A percentile compares a stretch with the other conserved stretches of the same genome.
phyloP scores from a whole-genome alignment of 2,113 vertebrate genomes.

The Seriola rivoliana region DNA sequence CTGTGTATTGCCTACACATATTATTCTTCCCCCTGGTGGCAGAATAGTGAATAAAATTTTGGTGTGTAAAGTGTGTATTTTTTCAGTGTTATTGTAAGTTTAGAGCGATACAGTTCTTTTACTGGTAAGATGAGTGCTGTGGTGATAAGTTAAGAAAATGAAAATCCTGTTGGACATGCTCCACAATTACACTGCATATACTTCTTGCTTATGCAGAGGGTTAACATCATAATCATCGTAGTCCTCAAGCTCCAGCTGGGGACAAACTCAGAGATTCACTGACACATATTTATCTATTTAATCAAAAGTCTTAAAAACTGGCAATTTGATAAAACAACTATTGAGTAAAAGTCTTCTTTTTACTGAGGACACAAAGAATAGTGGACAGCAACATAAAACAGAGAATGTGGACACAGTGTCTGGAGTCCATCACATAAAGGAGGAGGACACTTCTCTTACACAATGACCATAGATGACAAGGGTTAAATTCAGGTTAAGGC shows the following conservation, averaged over 20 bases:
- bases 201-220: background rate
- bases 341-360: background rate
- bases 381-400: background rate
- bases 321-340: too few relatives aligned
- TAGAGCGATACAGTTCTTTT: background rate
- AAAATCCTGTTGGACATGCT: background rate
- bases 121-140: background rate
- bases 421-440: slow-evolving; percentile 20
- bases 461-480: slow-evolving; percentile 17
- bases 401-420: background rate
- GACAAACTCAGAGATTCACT: background rate
- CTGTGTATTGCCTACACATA: background rate
- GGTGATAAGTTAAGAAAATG: background rate
- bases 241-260: background rate
- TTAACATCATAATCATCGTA: background rate
- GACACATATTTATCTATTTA: background rate
- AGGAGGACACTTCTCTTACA: slow-evolving; percentile 4
- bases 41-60: background rate
- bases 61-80: background rate
- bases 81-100: background rate
- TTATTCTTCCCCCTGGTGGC: slow-evolving; percentile 57
- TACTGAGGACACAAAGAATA: background rate
- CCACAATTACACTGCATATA: background rate
- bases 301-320: too few relatives aligned
- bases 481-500: slow-evolving; percentile 19